Base-by-base conservation (phyloP, 1,140 invertebrate genomes). In the Drosophila malerkotliana region DNA sequence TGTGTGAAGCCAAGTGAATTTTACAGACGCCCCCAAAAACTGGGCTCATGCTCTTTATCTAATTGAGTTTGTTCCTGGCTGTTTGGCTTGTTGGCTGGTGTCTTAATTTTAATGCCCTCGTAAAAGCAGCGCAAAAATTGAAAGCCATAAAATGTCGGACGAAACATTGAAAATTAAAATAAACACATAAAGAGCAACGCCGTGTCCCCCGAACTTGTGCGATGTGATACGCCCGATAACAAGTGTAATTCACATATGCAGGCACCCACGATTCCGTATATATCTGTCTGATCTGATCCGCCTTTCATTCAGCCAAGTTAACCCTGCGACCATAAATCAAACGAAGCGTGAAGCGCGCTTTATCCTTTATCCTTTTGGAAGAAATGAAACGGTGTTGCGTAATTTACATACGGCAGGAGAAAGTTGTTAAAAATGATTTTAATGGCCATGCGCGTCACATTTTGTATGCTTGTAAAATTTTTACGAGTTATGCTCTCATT, bases 141-240 rank as follows among this genome's bases (percentile, higher is more conserved):
- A 79, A 67, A 87, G 59, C 66, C 76, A 85, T 85, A 87, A 85
- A 87, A 85, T 51, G 64, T 41, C 56, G 57, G 47, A 57, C 52
- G 66, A 57, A 75, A 83, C 80, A 83, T 77, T 84, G 77, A 87
- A 85, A 85, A 85, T 85, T 85, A 85, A 85, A 85, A 85, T 85
- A 85, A 85, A 87, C 78, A 82, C 82, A 85, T 85, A 78, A 85
- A 76, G 58, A 28, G 54, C 55, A 7, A 37, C 61, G 32, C 69
- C 47, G 39, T 45, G 44, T 48, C 53, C 28, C 45, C 39, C 21
- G 54, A 41, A 49, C 62, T 7, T n/a, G 48, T 37, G 47, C 60
- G 59, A 72, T 60, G 44, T 49, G 58, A 58, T 71, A 53, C 55
- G 67, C 15, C 54, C 52, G 79, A 78, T 82, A 83, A 83, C 76